Evolutionary conservation across 2,888 invertebrate species (phyloP).

Genomic region (Drosophila planitibia): DNA sequence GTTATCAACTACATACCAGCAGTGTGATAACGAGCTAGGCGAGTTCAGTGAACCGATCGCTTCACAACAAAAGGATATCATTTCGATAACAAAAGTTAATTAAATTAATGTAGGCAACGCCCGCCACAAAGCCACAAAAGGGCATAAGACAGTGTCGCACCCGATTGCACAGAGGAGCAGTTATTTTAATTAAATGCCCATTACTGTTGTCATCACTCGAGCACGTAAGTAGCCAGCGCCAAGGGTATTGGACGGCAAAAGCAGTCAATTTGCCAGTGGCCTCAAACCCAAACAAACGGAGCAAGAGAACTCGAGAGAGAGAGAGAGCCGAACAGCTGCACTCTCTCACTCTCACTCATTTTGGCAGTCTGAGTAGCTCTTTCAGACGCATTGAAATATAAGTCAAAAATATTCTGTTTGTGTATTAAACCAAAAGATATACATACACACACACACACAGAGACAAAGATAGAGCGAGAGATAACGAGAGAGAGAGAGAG

Average conservation of each 20-base stretch:
- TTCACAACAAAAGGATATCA: constrained; percentile 38
- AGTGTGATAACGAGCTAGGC: not conserved
- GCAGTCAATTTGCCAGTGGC: constrained; percentile 53
- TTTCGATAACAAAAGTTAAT: constrained; percentile 45
- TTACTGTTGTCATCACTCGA: constrained; percentile 54
- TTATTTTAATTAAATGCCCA: constrained; percentile 65
- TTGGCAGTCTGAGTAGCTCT: constrained; percentile 10
- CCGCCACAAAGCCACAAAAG: constrained; percentile 18
- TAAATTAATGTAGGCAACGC: constrained; percentile 43
- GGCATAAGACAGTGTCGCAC: constrained; percentile 2
- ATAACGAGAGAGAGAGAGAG: too few species aligned
- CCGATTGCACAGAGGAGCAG: constrained; percentile 33
- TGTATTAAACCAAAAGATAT: constrained; percentile 35
- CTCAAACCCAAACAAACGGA: constrained; percentile 74
- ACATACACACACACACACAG: constrained; percentile 6
- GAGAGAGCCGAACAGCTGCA: not conserved
- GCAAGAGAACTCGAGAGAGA: constrained; percentile 1
- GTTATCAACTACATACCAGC: not conserved
- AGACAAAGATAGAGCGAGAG: not conserved
- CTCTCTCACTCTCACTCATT: constrained; percentile 16
- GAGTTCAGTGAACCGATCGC: constrained; percentile 25
- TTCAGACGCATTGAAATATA: constrained; percentile 22
- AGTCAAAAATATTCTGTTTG: constrained; percentile 31
- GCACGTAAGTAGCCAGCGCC: constrained; percentile 2
- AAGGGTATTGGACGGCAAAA: not conserved